A percentile compares a stretch with the other conserved stretches of the same genome.
These are phyloP conservation scores for Onychostruthus taczanowskii DNA, from an alignment of 2,113 vertebrate genomes.

Conservation along the genomic window DNA sequence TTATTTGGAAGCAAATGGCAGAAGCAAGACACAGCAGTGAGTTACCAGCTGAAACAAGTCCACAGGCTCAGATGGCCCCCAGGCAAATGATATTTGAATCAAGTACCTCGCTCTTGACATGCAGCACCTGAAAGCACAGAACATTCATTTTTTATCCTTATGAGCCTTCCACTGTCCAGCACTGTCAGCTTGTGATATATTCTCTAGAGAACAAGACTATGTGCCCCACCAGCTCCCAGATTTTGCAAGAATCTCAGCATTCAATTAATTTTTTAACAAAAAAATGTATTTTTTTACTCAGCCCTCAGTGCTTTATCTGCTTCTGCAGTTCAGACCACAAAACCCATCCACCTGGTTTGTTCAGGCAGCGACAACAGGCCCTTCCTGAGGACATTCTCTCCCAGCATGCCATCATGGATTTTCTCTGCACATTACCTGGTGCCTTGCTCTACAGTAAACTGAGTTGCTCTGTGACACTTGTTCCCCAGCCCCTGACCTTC, in stretches of 20 bases:
- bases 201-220: background rate
- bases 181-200: background rate
- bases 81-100: background rate
- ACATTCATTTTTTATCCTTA: background rate
- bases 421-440: background rate
- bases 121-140: background rate
- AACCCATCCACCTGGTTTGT: background rate
- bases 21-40: background rate
- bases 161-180: background rate
- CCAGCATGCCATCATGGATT: accelerated
- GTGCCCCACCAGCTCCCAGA: background rate
- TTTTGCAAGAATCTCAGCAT: background rate
- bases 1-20: background rate
- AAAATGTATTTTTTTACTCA: background rate
- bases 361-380: background rate
- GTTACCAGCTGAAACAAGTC: background rate
- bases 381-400: background rate
- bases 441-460: background rate
- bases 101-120: background rate
- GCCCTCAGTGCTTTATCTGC: background rate
- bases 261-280: background rate
- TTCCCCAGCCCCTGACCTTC: background rate
- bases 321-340: background rate
- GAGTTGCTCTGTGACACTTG: background rate
- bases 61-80: background rate